A percentile compares a stretch with the other conserved stretches of the same genome.
phyloP scores from a whole-genome alignment of 2,888 invertebrate species.

The Pilophorus perplexus region DNA sequence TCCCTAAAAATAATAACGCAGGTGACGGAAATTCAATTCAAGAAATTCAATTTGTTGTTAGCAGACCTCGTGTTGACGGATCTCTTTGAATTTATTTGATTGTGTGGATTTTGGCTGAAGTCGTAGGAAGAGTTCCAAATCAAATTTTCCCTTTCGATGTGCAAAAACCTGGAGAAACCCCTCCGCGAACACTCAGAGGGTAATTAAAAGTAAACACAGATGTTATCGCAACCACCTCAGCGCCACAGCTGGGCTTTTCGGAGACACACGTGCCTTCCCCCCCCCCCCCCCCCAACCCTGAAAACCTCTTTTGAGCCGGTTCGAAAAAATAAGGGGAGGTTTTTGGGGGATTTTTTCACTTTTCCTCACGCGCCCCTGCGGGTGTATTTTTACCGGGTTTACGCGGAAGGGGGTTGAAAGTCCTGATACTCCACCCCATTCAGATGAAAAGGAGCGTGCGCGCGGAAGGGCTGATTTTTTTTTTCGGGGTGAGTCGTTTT shows the following conservation, averaged over 20 bases:
- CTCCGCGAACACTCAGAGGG: too few relatives aligned
- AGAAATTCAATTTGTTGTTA: too few relatives aligned
- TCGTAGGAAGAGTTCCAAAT: too few relatives aligned
- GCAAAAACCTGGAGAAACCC: too few relatives aligned
- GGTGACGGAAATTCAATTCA: too few relatives aligned
- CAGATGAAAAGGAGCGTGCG: background rate
- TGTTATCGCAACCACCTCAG: constrained; percentile 2
- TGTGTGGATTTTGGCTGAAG: too few relatives aligned
- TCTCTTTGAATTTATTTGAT: too few relatives aligned
- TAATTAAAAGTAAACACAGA: constrained; percentile 32
- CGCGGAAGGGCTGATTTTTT: too few relatives aligned
- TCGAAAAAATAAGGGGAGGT: constrained; percentile 17
- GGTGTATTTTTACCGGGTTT: constrained; percentile 33
- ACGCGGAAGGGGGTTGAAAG: constrained; percentile 10
- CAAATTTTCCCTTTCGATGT: too few relatives aligned
- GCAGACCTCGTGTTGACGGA: too few relatives aligned
- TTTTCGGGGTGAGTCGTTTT: constrained; percentile 23
- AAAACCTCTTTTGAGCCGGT: constrained; percentile 22
- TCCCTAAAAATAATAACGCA: too few relatives aligned
- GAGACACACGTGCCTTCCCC: constrained; percentile 24
- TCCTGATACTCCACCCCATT: background rate
- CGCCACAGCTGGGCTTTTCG: constrained; percentile 31
- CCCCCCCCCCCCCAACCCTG: constrained; percentile 11
- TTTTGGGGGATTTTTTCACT: constrained; percentile 3
- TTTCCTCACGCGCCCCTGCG: background rate